Base-by-base conservation (phyloP, 1,140 invertebrate genomes). In the Monomorium pharaonis region DNA sequence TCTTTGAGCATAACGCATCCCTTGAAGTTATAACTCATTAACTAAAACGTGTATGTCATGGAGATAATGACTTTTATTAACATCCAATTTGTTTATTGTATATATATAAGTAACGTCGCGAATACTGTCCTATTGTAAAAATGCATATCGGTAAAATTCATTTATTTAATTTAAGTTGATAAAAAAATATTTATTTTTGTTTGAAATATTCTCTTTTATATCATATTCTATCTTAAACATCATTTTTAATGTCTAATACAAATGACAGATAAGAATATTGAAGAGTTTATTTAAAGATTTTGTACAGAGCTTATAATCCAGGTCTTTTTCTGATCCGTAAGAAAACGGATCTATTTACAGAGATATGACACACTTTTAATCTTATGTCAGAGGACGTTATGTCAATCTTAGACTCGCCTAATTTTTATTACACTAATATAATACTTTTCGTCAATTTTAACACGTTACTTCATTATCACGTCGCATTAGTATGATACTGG, bases 371-470 rank as follows among this genome's bases (percentile, higher is more conserved):
- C 6, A 76, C 30, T 44, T 18, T 44, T 44, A 14, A 42, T 18
- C 56, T 62, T 42, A 37, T 58, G 16, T 42, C n/a, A n/a, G 24
- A 62, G 5, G 4, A 3, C 3, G 16, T 14, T 60, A 5, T 30
- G 16, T 60, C 24, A 76, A 60, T 51, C 14, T 76, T 10, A 7
- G 49, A 14, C 14, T 75, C 0, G 37, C n/a, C 10, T 49, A 4
- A 54, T 37, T 80, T 67, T 69, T 80, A 80, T 80, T 42, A 80
- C 60, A 24, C 9, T 69, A 78, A 49, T 37, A 37, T 63, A 18
- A 16, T 16, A 33, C 10, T 33, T 9, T 51, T 49, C 12, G 9
- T 67, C 9, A 37, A 78, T 78, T 67, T 69, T 44, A 24, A n/a
- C 24, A 16, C 14, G 30, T 44, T 44, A 54, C 21, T 69, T 80